phyloP scores from a whole-genome alignment of 2,113 vertebrate species.

The Rallus limicola region DNA sequence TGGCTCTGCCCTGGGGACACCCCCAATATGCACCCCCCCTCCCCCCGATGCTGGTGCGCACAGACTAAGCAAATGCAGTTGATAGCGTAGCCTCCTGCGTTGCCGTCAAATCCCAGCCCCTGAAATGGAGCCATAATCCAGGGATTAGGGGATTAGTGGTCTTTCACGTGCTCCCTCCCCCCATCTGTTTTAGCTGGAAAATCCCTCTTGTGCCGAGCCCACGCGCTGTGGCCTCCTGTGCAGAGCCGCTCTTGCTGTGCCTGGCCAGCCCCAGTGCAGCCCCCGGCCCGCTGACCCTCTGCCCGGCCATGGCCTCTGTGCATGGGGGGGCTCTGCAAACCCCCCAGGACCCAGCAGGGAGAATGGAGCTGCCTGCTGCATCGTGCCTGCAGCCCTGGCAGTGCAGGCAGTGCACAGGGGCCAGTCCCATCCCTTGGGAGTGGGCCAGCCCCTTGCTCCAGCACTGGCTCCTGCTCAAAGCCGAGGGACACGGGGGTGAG shows the following conservation, averaged over 20 bases:
- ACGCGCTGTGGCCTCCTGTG: not conserved
- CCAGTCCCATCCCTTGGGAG: not conserved
- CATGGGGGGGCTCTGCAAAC: not conserved
- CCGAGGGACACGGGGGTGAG: not conserved
- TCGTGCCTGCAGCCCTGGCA: not conserved
- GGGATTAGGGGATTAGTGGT: conserved; percentile 67
- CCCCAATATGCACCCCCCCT: not conserved
- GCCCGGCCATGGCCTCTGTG: not conserved
- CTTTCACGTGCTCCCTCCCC: conserved; percentile 61
- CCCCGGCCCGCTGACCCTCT: not conserved
- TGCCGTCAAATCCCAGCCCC: conserved; percentile 35
- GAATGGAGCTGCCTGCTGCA: rapidly evolving
- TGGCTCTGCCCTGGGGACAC: not conserved
- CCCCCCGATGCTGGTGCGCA: too few relatives aligned
- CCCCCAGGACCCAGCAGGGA: too few relatives aligned
- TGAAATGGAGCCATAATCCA: conserved; percentile 68
- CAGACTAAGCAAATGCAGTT: not conserved
- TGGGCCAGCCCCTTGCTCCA: not conserved
- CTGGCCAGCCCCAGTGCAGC: not conserved
- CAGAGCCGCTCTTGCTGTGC: not conserved
- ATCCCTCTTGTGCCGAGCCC: conserved; percentile 49
- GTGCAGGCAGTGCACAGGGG: not conserved
- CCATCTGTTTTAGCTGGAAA: conserved; percentile 48
- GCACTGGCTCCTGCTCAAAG: not conserved
- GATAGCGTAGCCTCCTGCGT: not conserved